Base-by-base conservation (phyloP, 2,113 vertebrate species). In the Meles meles region DNA sequence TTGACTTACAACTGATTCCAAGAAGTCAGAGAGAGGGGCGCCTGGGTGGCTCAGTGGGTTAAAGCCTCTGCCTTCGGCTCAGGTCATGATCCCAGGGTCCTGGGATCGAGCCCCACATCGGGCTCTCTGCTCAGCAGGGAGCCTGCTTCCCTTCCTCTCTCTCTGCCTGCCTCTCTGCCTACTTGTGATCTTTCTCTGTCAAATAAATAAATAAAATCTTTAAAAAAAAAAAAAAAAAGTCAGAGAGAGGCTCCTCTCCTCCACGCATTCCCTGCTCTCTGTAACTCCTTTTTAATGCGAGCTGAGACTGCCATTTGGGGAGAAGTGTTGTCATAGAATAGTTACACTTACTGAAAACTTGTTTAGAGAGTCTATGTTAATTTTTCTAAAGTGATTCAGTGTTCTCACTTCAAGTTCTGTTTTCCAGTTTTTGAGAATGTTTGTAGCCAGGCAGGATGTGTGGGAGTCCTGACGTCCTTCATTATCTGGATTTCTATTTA, bases 301-400 rank as follows among this genome's bases (percentile, higher is more conserved):
- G 95, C 65, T 47, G 39, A 90, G 94, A 21, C 34, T 39, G 39
- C 34, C 4, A 3, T n/a, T 69, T 96, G 39, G 55, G 74, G 42
- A 91, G 85, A 90, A 94, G 42, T 89, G 4, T 69, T 77, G 44
- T 77, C 34, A 31, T 31, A 90, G 44, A 27, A 42, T 18, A 87
- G 77, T 84, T 96, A 89, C 74, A 55, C 61, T 88, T 77, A 47
- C 88, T 95, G 97, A n/a, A 3, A 92, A 65, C 39, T 91, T 37
- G 14, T 63, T 67, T 59, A 59, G 97, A 82, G 83, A 94, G 79
- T 80, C 92, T 97, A 86, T 93, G 87, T 90, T 97, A 84, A 94
- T 37, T 90, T 98, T 93, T 96, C 79, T 95, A 31, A 29, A 96
- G 84, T 94, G 97, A 98, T 96, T 98, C 94, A 65, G 42, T 83